Conservation (phyloP, 1,140 invertebrate species). For the Littorina saxatilis region DNA sequence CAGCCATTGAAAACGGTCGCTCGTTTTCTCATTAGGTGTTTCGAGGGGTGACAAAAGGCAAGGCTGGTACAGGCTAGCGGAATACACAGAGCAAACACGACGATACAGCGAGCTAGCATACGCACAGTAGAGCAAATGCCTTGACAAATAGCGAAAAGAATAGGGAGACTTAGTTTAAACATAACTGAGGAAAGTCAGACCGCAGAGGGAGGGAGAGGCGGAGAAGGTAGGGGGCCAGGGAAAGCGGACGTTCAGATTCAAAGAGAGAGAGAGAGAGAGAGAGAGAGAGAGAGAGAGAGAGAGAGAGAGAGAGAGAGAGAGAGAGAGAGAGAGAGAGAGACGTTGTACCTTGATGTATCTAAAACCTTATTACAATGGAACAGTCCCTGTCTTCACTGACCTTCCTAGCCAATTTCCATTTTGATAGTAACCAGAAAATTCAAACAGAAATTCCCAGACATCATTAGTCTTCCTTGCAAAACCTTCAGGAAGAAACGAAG, state of each 20-base stretch:
- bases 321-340: neutral
- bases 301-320: slow-evolving; percentile 1
- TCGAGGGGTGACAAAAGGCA: neutral
- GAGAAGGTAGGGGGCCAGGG: neutral
- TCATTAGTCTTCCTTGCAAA: too few relatives aligned
- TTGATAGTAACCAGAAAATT: too few relatives aligned
- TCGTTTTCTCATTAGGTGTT: slow-evolving; percentile 21
- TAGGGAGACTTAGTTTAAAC: too few relatives aligned
- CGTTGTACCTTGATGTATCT: too few relatives aligned
- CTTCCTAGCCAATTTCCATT: neutral
- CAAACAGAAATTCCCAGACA: too few relatives aligned
- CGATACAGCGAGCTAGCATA: too few relatives aligned
- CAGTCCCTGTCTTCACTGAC: neutral
- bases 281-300: neutral
- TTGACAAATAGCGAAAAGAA: too few relatives aligned
- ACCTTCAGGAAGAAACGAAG: neutral
- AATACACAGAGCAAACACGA: too few relatives aligned
- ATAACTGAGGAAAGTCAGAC: too few relatives aligned
- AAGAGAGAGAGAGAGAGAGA: neutral
- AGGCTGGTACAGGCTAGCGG: too few relatives aligned
- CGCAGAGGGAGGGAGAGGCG: neutral
- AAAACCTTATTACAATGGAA: too few relatives aligned
- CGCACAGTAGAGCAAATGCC: too few relatives aligned
- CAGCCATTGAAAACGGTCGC: neutral
- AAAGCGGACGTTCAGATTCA: neutral